Base-by-base conservation (phyloP, 1,140 invertebrate species). In the Sinella curviseta region DNA sequence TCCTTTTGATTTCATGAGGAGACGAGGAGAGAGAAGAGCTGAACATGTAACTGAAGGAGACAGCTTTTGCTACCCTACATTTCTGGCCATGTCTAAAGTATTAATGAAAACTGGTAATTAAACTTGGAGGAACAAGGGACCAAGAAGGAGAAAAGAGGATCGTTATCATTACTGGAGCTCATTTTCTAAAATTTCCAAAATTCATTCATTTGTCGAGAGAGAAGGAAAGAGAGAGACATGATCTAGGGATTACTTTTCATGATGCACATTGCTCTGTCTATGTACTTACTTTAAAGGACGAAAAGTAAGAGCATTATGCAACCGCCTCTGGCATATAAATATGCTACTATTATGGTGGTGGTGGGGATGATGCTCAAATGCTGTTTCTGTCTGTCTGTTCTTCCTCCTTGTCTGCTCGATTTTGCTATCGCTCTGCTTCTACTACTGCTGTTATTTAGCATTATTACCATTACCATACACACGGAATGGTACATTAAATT, bases 171-270 rank as follows among this genome's bases (percentile, higher is more conserved):
- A 48, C 8, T 48, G 39, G 8, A 12, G 39, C 39, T 20, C 39
- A 48, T 48, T 48, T 48, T 20, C 39, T 48, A 20, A 48, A 48
- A 48, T 4, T 48, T 17, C 39, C 39, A 48, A 48, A 60, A 60
- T 60, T 60, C 57, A 60, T 60, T 60, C 57, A 60, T 60, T 60
- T 60, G 24, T n/a, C 3, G 24, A 60, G 57, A 60, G 57, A 26
- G 57, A 17, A 60, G 57, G 12, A 16, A 26, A n/a, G 14, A 26
- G 24, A n/a, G 24, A 26, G 57, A 17, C 24, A 8, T 48, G 39
- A 48, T 48, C 39, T 48, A n/a, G 39, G 39, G 39, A 48, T 48
- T 48, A 48, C 39, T 48, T 48, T n/a, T n/a, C n/a, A n/a, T n/a
- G n/a, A n/a, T n/a, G 17, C 39, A 48, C 17, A 48, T 48, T 48